These are phyloP conservation scores for Diaperis boleti DNA, from an alignment of 2,888 invertebrate genomes.

Conservation along the genomic window DNA sequence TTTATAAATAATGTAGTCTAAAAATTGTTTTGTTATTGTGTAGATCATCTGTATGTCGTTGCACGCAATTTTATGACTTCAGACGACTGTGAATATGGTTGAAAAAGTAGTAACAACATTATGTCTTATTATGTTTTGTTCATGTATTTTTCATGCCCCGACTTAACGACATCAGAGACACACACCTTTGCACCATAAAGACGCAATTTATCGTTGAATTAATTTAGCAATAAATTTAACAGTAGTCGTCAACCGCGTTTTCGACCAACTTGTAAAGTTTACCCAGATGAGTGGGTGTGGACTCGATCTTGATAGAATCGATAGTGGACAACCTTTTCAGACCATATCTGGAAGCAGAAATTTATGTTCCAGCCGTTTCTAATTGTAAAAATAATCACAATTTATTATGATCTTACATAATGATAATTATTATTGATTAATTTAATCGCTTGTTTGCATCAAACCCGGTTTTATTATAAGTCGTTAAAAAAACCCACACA, in stretches of 20 bases:
- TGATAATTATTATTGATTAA: not conserved
- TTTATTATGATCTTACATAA: not conserved
- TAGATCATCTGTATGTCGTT: too few species aligned
- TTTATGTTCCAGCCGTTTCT: not conserved
- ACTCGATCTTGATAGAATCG: slow-evolving; percentile 16
- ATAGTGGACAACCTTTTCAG: slow-evolving; percentile 2
- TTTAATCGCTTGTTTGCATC: slow-evolving; percentile 8
- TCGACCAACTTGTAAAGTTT: not conserved
- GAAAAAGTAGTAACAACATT: too few species aligned
- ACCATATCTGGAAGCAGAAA: not conserved
- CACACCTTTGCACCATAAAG: too few species aligned
- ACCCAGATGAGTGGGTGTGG: slow-evolving; percentile 13
- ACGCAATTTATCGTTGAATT: slow-evolving; percentile 14
- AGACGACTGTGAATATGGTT: too few species aligned
- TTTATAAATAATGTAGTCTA: too few species aligned
- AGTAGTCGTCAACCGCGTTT: slow-evolving; percentile 9
- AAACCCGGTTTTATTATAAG: slow-evolving; percentile 1
- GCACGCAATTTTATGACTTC: too few species aligned
- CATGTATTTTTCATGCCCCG: too few species aligned
- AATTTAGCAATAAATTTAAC: slow-evolving; percentile 18
- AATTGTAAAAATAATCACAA: not conserved
- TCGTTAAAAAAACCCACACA: slow-evolving; percentile 10
- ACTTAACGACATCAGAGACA: too few species aligned
- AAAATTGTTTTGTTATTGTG: too few species aligned
- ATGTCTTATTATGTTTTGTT: too few species aligned